Evolutionary conservation across 2,888 invertebrate genomes (phyloP), one percentile per base, ranked within the genome.

Genomic region (Aleiodes alternator): DNA sequence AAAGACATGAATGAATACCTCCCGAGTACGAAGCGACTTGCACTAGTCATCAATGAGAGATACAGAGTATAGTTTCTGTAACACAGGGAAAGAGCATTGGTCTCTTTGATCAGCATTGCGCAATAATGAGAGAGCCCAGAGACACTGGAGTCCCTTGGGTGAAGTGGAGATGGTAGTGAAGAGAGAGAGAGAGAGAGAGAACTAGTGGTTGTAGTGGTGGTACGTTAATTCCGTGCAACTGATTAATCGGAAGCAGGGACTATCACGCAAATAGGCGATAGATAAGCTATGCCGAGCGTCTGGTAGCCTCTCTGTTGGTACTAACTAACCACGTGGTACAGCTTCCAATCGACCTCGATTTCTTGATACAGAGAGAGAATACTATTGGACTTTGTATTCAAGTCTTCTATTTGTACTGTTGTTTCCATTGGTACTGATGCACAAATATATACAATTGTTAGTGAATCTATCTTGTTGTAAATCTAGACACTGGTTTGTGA

Each of bases 171-270:
- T 82, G 80, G 81, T 82, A 80, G 83, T 78, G 78, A 2, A 23
- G 23, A 23, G 23, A 23, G 23, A 23, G 23, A 23, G 23, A 23
- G 23, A 23, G 80, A 75, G 69, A 38, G 73, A 34, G 34, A 34
- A 51, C 56, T 75, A 64, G 73, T 76, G 76, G 80, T 80, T 78
- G 79, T 80, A 73, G 57, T 69, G 81, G 81, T 82, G 82, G 83
- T 83, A 85, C 84, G 88, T 89, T 88, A 88, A 89, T 88, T 86
- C 85, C 84, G 79, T 82, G 82, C 83, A 87, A 82, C 87, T 87
- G 88, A 88, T 88, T 88, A 88, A 89, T 88, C 87, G 88, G 87
- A 86, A 87, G 86, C 85, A 78, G 80, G 82, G 80, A 84, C 84
- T 87, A 86, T 87, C 85, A 84, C 83, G 85, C 86, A 86, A 88